These are phyloP conservation scores for Microtus richardsoni DNA, from an alignment of 2,113 vertebrate species.

Conservation along the genomic window DNA sequence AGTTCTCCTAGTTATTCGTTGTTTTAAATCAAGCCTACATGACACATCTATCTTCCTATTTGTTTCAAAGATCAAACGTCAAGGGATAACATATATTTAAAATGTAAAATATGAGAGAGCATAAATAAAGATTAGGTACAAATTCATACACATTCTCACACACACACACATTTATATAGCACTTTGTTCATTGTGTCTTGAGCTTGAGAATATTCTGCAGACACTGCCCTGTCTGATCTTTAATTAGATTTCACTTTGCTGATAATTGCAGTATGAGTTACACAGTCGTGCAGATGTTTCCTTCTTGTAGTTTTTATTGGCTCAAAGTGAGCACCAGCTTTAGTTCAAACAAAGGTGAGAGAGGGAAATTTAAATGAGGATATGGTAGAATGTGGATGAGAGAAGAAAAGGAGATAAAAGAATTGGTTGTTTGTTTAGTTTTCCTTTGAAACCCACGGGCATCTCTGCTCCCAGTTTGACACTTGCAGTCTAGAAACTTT, in stretches of 20 bases:
- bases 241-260: slow-evolving; percentile 6
- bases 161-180: neutral
- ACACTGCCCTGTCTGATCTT: neutral
- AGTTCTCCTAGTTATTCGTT: neutral
- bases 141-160: neutral
- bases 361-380: slow-evolving; percentile 55
- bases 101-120: neutral
- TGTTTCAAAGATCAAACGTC: slow-evolving; percentile 32
- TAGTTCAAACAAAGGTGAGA: slow-evolving; percentile 71
- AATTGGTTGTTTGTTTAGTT: slow-evolving; percentile 45
- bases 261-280: slow-evolving; percentile 1
- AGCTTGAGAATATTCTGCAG: slow-evolving; percentile 48
- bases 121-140: slow-evolving; percentile 20
- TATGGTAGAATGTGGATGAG: neutral
- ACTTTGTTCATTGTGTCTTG: neutral
- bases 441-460: slow-evolving; percentile 65
- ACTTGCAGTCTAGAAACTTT: slow-evolving; percentile 52
- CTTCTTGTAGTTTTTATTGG: slow-evolving; percentile 62
- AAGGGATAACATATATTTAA: neutral
- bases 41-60: neutral
- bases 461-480: slow-evolving; percentile 52
- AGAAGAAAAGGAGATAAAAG: slow-evolving; percentile 42
- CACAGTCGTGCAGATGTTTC: slow-evolving; percentile 68
- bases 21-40: neutral
- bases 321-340: slow-evolving; percentile 45